Evolutionary conservation across 2,888 invertebrate species (phyloP).

Genomic region (Lochmaea crataegi): DNA sequence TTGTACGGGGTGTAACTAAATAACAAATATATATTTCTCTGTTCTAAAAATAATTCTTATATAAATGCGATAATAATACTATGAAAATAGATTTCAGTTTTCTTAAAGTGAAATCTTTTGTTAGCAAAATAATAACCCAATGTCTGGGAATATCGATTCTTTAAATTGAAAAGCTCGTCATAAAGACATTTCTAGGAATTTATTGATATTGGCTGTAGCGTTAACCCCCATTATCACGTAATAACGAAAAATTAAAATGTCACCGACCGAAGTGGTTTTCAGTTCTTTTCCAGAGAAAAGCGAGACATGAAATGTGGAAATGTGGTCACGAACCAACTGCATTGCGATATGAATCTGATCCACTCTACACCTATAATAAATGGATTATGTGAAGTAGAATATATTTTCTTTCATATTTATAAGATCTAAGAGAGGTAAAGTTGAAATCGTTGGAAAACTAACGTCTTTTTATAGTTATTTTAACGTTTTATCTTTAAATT

Average conservation of each 20-base stretch:
- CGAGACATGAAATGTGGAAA: constrained; percentile 46
- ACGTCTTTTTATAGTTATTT: background rate
- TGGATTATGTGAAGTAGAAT: constrained; percentile 15
- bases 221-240: constrained; percentile 50
- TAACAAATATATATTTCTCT: background rate
- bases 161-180: constrained; percentile 11
- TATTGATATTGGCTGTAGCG: constrained; percentile 33
- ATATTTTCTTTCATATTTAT: background rate
- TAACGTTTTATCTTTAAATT: too few species aligned
- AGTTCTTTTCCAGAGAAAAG: constrained; percentile 9
- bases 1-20: background rate
- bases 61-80: too few species aligned
- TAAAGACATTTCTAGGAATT: constrained; percentile 12
- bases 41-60: too few species aligned
- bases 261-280: constrained; percentile 41
- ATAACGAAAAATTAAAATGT: constrained; percentile 51
- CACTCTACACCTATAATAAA: constrained; percentile 34
- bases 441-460: background rate
- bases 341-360: constrained; percentile 44
- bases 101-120: constrained; percentile 5
- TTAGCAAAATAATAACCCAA: background rate
- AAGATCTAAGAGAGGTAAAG: background rate
- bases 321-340: constrained; percentile 52
- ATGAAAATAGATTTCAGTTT: too few species aligned
- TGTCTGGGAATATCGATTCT: background rate